Conservation (phyloP, 2,797 vertebrate genomes). For the Eospalax fontanierii region DNA sequence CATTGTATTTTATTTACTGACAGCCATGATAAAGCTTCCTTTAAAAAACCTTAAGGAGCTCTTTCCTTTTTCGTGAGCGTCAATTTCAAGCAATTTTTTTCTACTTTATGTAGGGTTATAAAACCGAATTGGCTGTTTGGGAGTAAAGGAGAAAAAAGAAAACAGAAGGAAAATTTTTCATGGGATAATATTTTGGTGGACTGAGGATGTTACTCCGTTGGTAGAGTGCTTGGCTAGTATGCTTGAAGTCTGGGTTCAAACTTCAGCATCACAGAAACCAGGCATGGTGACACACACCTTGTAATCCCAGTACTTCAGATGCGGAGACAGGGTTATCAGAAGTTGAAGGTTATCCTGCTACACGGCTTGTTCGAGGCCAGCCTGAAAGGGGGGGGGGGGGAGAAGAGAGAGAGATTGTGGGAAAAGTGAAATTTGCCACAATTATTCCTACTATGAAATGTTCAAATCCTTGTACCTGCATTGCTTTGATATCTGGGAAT, state of each 20-base stretch:
- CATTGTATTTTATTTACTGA: slow-evolving; percentile 46
- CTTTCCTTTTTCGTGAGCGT: slow-evolving; percentile 45
- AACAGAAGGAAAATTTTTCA: not conserved
- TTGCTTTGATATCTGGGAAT: not conserved
- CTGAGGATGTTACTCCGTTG: not conserved
- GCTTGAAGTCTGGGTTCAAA: not conserved
- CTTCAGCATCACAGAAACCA: not conserved
- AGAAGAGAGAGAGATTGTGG: too few species aligned
- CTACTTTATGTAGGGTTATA: not conserved
- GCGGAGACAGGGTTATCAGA: too few species aligned
- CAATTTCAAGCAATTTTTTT: slow-evolving; percentile 38
- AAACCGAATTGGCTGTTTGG: slow-evolving; percentile 44
- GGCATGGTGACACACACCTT: not conserved
- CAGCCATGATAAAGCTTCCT: slow-evolving; percentile 49
- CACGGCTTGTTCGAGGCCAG: not conserved
- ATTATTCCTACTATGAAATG: not conserved
- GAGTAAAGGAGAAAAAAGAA: not conserved
- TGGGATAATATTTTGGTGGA: not conserved
- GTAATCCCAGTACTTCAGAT: too few species aligned
- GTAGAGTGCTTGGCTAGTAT: not conserved
- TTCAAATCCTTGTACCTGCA: not conserved
- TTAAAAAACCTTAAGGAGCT: slow-evolving; percentile 7
- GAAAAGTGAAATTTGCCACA: not conserved
- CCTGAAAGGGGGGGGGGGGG: not conserved
- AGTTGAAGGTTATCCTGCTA: not conserved